Base-by-base conservation (phyloP, 2,113 vertebrate genomes). In the Leucoraja erinaceus region DNA sequence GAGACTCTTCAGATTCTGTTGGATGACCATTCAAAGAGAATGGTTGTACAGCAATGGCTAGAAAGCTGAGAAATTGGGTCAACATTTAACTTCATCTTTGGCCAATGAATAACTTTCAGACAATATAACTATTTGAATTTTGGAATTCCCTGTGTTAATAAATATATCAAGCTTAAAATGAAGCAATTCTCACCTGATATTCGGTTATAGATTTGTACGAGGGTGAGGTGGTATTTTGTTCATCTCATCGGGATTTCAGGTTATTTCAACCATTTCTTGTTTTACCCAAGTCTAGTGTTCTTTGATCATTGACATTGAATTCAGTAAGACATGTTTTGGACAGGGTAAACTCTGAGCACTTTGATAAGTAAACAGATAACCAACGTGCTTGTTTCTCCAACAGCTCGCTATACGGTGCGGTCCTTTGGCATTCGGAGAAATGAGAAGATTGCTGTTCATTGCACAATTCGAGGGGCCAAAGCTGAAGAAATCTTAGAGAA, bases 371-470 rank as follows among this genome's bases (percentile, higher is more conserved):
- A 59, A 63, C 11, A 88, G 31, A 18, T 88, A 7, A 28, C 59
- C 11, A 66, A 31, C 59, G 72, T 0, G 18, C 18, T 90, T 77
- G 10, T 61, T 79, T 93, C 31, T 70, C n/a, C 25, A 18, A 86
- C 84, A 93, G 93, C 93, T 72, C 93, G 93, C 63, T 93, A 93
- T 38, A 93, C 93, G 47, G 93, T 93, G 20, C 93, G 93, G 18
- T 93, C 93, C 1, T 93, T 93, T 12, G 93, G 93, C 28, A 93
- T 93, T 66, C 22, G 93, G 28, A 93, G 93, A 93, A 93, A 93
- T 72, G 93, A 93, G 93, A 93, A 93, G 63, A 93, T 93, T 93
- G 93, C 93, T 31, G 93, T 93, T 93, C 93, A 93, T 75, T 93
- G 93, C 84, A 93, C 93, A 90, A 86, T 93, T 18, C 84, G 93